A percentile compares a stretch with the other conserved stretches of the same genome.
These are phyloP conservation scores for Platycercus adscitus DNA, from an alignment of 2,113 vertebrate genomes.

Conservation along the genomic window DNA sequence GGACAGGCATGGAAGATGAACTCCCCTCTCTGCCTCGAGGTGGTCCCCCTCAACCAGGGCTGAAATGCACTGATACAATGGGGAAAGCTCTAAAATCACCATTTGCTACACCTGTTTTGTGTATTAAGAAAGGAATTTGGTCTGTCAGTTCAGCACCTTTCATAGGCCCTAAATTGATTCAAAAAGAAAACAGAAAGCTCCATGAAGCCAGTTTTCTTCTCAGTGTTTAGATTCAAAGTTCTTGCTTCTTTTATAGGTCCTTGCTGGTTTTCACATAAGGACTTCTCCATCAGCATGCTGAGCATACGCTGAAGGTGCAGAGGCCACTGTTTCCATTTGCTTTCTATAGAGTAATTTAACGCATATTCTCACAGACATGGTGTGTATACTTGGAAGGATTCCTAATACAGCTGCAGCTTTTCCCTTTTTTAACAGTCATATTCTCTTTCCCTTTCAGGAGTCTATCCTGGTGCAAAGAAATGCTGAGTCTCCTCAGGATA, in stretches of 20 bases:
- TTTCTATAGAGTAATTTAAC: neutral
- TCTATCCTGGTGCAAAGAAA: neutral
- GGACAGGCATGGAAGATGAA: slow-evolving; percentile 50
- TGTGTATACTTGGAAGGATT: neutral
- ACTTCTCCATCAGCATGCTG: neutral
- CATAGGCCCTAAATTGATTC: neutral
- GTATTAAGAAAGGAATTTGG: neutral
- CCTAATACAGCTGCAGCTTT: neutral
- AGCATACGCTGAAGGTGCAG: neutral
- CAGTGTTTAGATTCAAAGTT: neutral
- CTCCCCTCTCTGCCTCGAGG: slow-evolving; percentile 43
- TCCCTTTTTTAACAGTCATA: neutral
- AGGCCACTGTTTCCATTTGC: slow-evolving; percentile 10
- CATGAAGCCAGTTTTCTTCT: neutral
- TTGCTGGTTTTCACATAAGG: slow-evolving; percentile 30
- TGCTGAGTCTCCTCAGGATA: neutral
- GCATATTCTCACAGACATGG: neutral
- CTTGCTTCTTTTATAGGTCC: neutral
- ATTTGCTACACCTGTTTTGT: slow-evolving; percentile 18
- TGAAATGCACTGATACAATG: neutral
- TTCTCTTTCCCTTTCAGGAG: neutral
- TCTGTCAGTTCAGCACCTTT: neutral
- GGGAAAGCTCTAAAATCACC: slow-evolving; percentile 12
- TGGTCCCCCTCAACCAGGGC: slow-evolving; percentile 31
- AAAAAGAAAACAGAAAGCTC: neutral